These are phyloP conservation scores for Heteromurus nitidus DNA, from an alignment of 2,888 invertebrate species.

Conservation along the genomic window DNA sequence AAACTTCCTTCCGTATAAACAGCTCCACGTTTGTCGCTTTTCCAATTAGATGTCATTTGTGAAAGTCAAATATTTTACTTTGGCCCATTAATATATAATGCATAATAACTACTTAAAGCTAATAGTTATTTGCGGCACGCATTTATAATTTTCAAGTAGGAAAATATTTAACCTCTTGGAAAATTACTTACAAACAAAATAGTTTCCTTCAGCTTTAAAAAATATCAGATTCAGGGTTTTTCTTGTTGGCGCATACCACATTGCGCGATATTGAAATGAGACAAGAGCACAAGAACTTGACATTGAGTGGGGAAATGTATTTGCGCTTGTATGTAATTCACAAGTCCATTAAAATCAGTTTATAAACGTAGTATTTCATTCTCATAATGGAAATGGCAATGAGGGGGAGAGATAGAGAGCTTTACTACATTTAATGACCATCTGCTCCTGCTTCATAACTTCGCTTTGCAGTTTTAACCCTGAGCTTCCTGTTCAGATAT, in stretches of 20 bases:
- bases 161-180: too few relatives aligned
- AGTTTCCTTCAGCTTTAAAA: too few relatives aligned
- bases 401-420: slow-evolving; percentile 29
- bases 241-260: too few relatives aligned
- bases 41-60: slow-evolving; percentile 53
- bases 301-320: slow-evolving; percentile 40
- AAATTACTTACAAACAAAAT: too few relatives aligned
- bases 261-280: slow-evolving; percentile 42
- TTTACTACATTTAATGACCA: slow-evolving; percentile 5
- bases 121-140: too few relatives aligned
- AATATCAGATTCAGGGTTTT: too few relatives aligned
- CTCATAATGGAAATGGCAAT: slow-evolving; percentile 35
- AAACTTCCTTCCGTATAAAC: slow-evolving; percentile 36
- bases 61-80: slow-evolving; percentile 58
- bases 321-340: slow-evolving; percentile 23
- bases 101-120: too few relatives aligned
- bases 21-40: slow-evolving; percentile 50
- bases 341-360: slow-evolving; percentile 41
- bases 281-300: slow-evolving; percentile 32
- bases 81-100: too few relatives aligned
- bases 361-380: neutral
- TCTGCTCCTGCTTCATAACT: too few relatives aligned
- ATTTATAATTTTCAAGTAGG: too few relatives aligned
- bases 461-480: slow-evolving; percentile 10
- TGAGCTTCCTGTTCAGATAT: slow-evolving; percentile 47